These are phyloP conservation scores for Muscina levida DNA, from an alignment of 2,888 invertebrate genomes.

Conservation along the genomic window DNA sequence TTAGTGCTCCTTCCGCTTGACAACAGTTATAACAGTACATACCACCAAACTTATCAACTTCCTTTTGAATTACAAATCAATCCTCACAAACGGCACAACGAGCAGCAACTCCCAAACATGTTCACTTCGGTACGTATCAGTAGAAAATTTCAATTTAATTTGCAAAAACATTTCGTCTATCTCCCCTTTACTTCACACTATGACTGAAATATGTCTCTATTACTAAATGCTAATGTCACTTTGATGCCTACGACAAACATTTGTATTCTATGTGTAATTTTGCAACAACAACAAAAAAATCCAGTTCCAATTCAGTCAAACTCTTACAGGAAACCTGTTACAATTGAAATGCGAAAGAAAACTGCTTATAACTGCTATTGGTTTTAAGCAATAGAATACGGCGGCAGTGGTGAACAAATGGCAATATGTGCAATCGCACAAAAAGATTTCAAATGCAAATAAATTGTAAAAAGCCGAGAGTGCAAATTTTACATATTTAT, in stretches of 20 bases:
- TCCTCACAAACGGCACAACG: too few relatives aligned
- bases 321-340: conserved; percentile 52
- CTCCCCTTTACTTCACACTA: neutral
- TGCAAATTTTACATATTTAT: conserved; percentile 39
- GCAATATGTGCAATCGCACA: conserved; percentile 15
- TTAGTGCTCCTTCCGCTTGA: too few relatives aligned
- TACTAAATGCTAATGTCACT: conserved; percentile 62
- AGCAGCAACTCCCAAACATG: too few relatives aligned
- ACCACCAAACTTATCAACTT: too few relatives aligned
- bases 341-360: conserved; percentile 9
- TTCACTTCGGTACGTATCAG: too few relatives aligned
- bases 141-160: conserved; percentile 24
- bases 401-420: conserved; percentile 17
- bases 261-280: conserved; percentile 37
- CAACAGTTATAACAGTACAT: too few relatives aligned
- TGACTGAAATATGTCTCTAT: conserved; percentile 60
- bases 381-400: neutral
- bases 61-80: too few relatives aligned
- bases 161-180: neutral
- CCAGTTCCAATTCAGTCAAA: conserved; percentile 54
- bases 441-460: conserved; percentile 56
- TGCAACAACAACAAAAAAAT: conserved; percentile 38
- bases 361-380: neutral
- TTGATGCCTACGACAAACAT: conserved; percentile 60
- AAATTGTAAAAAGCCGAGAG: conserved; percentile 43